These are phyloP conservation scores for Chaetorhynchus papuensis DNA, from an alignment of 2,113 vertebrate species.

Conservation along the genomic window DNA sequence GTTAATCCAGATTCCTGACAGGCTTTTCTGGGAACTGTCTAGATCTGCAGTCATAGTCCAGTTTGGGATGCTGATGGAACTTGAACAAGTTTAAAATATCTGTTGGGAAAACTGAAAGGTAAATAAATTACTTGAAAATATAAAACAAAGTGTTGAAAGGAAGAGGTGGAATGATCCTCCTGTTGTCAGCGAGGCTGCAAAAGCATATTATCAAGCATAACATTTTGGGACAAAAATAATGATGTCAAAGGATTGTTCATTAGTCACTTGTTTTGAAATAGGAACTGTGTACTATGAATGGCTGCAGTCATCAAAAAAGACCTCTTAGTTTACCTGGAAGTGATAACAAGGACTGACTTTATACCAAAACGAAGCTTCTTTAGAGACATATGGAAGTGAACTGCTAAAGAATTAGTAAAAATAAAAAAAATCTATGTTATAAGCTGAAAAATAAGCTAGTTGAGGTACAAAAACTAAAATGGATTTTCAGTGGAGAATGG, in stretches of 20 bases:
- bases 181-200: not conserved
- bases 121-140: not conserved
- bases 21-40: not conserved
- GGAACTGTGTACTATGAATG: not conserved
- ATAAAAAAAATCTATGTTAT: not conserved
- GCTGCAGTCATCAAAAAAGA: not conserved
- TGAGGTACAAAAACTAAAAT: not conserved
- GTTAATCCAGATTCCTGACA: not conserved
- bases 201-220: not conserved
- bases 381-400: not conserved
- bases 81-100: not conserved
- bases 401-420: not conserved
- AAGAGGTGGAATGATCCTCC: not conserved
- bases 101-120: not conserved
- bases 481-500: not conserved
- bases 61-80: not conserved
- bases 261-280: not conserved
- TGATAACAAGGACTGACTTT: not conserved
- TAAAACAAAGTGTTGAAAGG: not conserved
- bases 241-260: not conserved
- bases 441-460: not conserved
- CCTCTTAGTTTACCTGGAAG: not conserved
- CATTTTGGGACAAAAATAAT: not conserved
- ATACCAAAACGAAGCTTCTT: not conserved
- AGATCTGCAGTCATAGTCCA: not conserved